Percentiles rank a stretch among this genome's conserved stretches.
These are phyloP conservation scores for Andrena dorsata DNA, from an alignment of 2,888 invertebrate genomes.

Conservation along the genomic window DNA sequence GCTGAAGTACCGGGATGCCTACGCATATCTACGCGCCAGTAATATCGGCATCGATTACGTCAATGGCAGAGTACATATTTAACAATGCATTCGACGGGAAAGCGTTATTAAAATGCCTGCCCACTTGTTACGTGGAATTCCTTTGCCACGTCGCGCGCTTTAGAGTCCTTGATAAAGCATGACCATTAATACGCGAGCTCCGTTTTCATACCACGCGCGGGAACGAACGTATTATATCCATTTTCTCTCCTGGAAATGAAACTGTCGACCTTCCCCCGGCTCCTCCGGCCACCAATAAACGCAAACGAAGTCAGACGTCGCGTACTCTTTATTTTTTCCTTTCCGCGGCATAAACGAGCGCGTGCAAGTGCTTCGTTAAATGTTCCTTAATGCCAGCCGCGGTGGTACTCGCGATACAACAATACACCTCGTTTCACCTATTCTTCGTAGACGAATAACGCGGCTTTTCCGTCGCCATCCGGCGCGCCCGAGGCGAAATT, in stretches of 20 bases:
- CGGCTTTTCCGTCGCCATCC: not conserved
- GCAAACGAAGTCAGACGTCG: conserved; percentile 6
- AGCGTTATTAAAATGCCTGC: conserved; percentile 21
- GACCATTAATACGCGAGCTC: conserved; percentile 6
- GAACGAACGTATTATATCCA: conserved; percentile 8
- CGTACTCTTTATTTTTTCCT: not conserved
- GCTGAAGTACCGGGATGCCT: not conserved
- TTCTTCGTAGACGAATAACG: not conserved
- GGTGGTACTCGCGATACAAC: not conserved
- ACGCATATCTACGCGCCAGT: not conserved
- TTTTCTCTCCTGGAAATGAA: conserved; percentile 9
- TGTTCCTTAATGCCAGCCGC: not conserved
- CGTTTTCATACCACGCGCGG: not conserved
- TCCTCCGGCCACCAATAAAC: conserved; percentile 6
- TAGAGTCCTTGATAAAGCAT: not conserved
- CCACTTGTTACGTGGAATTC: not conserved
- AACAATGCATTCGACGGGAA: not conserved
- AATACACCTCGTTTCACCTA: not conserved
- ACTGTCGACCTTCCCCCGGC: not conserved
- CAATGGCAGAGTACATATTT: not conserved
- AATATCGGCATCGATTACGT: not conserved
- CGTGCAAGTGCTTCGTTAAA: conserved; percentile 22
- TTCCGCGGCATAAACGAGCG: not conserved
- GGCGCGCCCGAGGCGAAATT: not conserved
- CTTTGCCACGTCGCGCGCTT: not conserved